Evolutionary conservation across 2,888 invertebrate genomes (phyloP), one percentile per base, ranked within the genome.

Genomic region (Amblyteles armatorius): DNA sequence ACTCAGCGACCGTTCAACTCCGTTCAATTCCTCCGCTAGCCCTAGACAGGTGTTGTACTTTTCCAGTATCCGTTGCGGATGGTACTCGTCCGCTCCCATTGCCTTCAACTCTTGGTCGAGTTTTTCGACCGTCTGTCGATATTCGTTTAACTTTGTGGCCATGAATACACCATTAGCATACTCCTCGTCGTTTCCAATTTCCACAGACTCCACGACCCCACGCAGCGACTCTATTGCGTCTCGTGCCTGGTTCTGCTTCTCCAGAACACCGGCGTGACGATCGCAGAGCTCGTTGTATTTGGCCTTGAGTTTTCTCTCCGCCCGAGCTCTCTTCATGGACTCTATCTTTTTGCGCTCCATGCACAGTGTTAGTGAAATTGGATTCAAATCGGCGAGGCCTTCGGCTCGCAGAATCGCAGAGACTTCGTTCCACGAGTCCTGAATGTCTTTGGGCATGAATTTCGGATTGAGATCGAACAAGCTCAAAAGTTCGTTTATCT

Each of bases 81-180:
- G 87, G 48, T 89, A 82, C 69, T 92, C 90, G 3, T 86, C 60
- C 22, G 89, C 60, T 5, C 91, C 84, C 80, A 92, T 87, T 9
- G 86, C 71, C n/a, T 83, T 80, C 9, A 93, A 83, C 11, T 90
- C 89, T 9, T 79, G 33, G 29, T 90, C 89, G 9, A 93, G 76
- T 48, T 89, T 88, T 22, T 89, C 80, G 2, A 89, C 80, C 22
- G 90, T 86, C 36, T 89, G 87, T 60, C 90, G 85, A 82, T 93
- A 94, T 26, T 93, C 91, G 5, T 84, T 82, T 16, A 93, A 79
- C 63, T 90, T 93, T n/a, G 87, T 87, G 3, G 87, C 79, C 48
- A 90, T 85, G 9, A 90, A 84, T 76, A 91, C 82, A 19, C 88
- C 84, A 71, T 90, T 88, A 0, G 90, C 87, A 29, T 88, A 86